phyloP scores from a whole-genome alignment of 2,888 invertebrate species.

The Cephalotes varians region DNA sequence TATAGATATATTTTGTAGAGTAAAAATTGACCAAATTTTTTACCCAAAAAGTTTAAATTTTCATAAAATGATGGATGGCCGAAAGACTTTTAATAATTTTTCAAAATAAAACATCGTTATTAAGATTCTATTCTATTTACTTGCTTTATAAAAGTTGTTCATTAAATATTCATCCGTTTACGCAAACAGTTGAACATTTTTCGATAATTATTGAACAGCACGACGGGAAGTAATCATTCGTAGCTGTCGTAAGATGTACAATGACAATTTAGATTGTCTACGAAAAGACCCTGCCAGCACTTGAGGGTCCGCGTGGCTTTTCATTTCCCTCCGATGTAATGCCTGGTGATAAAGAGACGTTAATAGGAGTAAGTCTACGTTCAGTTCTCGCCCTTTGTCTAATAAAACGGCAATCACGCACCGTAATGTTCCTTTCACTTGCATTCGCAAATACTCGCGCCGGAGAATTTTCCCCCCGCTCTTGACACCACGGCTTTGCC shows the following conservation, averaged over 20 bases:
- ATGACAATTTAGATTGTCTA: constrained; percentile 62
- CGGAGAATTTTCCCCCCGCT: constrained; percentile 46
- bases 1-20: not conserved
- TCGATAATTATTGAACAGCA: constrained; percentile 55
- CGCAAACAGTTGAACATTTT: constrained; percentile 48
- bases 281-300: constrained; percentile 56
- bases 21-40: not conserved
- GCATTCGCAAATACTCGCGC: constrained; percentile 64
- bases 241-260: constrained; percentile 56
- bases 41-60: not conserved
- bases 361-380: constrained; percentile 63
- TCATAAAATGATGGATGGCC: not conserved
- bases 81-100: not conserved
- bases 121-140: not conserved
- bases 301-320: constrained; percentile 55
- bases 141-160: constrained; percentile 15
- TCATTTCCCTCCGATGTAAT: constrained; percentile 64
- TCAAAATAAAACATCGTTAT: not conserved
- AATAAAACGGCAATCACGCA: constrained; percentile 72
- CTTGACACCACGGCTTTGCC: constrained; percentile 57
- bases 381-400: constrained; percentile 63
- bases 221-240: constrained; percentile 58
- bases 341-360: constrained; percentile 68
- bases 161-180: constrained; percentile 44
- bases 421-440: constrained; percentile 64